These are phyloP conservation scores for Pasiphila rectangulata DNA, from an alignment of 2,888 invertebrate genomes.

Conservation along the genomic window DNA sequence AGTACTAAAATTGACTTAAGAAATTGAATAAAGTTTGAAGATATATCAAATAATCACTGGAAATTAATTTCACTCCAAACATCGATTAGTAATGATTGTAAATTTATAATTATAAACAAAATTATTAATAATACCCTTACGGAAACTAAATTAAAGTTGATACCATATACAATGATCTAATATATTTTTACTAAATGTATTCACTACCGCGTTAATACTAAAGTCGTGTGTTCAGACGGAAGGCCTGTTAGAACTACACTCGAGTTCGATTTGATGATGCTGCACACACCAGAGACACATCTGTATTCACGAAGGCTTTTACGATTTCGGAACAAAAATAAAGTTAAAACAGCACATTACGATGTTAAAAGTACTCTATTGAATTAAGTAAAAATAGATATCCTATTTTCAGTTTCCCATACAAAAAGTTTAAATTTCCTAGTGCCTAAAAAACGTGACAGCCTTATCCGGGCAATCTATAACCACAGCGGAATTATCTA, in stretches of 20 bases:
- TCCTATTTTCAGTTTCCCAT: too few relatives aligned
- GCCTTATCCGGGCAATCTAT: too few relatives aligned
- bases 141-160: slow-evolving; percentile 5
- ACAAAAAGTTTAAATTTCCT: too few relatives aligned
- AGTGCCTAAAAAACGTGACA: too few relatives aligned
- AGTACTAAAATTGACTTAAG: slow-evolving; percentile 7
- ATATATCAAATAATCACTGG: slow-evolving; percentile 6
- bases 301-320: background rate
- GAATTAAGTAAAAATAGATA: too few relatives aligned
- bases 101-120: background rate
- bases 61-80: slow-evolving; percentile 5
- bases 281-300: slow-evolving; percentile 1
- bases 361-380: too few relatives aligned
- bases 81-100: background rate
- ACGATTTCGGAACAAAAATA: too few relatives aligned
- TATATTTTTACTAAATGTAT: slow-evolving; percentile 1
- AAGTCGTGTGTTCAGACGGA: slow-evolving; percentile 2
- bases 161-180: background rate
- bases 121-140: slow-evolving; percentile 5
- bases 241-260: slow-evolving; percentile 3
- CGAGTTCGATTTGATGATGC: slow-evolving; percentile 2
- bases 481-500: too few relatives aligned
- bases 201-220: slow-evolving; percentile 4
- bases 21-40: slow-evolving; percentile 1
- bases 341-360: too few relatives aligned